Evolutionary conservation across 2,888 invertebrate genomes (phyloP).

Genomic region (Odontomyia ornata): DNA sequence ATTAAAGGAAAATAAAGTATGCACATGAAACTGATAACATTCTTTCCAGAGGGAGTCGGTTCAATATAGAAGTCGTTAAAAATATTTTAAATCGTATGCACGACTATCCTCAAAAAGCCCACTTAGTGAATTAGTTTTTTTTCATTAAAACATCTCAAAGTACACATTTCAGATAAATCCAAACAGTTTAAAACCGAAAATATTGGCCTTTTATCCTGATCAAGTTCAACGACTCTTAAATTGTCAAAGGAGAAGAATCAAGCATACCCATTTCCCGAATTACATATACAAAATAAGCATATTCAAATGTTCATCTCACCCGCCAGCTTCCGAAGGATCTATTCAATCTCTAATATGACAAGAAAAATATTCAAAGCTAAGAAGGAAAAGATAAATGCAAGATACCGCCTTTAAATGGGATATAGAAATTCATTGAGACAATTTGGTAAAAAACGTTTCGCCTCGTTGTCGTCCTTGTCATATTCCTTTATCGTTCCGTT

Average conservation of each 20-base stretch:
- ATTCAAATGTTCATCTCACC: constrained; percentile 34
- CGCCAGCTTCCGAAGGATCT: constrained; percentile 10
- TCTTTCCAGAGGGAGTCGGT: too few species aligned
- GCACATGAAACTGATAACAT: too few species aligned
- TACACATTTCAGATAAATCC: too few species aligned
- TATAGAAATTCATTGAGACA: constrained; percentile 41
- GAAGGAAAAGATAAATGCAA: not conserved
- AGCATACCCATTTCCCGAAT: constrained; percentile 32
- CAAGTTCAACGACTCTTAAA: constrained; percentile 43
- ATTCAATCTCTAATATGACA: constrained; percentile 41
- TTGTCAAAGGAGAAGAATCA: constrained; percentile 39
- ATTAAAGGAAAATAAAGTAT: too few species aligned
- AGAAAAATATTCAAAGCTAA: constrained; percentile 35
- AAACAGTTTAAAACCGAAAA: constrained; percentile 14
- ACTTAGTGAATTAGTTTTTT: too few species aligned
- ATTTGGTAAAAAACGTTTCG: constrained; percentile 40
- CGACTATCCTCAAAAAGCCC: too few species aligned
- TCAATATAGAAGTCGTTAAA: too few species aligned
- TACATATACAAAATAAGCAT: constrained; percentile 38
- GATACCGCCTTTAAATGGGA: constrained; percentile 37
- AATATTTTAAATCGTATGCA: too few species aligned
- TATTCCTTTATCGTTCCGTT: constrained; percentile 11
- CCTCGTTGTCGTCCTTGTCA: constrained; percentile 11
- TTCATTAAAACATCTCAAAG: too few species aligned
- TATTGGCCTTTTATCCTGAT: constrained; percentile 30